Conservation (phyloP, 2,888 invertebrate species). For the Trichopoda pennipes region DNA sequence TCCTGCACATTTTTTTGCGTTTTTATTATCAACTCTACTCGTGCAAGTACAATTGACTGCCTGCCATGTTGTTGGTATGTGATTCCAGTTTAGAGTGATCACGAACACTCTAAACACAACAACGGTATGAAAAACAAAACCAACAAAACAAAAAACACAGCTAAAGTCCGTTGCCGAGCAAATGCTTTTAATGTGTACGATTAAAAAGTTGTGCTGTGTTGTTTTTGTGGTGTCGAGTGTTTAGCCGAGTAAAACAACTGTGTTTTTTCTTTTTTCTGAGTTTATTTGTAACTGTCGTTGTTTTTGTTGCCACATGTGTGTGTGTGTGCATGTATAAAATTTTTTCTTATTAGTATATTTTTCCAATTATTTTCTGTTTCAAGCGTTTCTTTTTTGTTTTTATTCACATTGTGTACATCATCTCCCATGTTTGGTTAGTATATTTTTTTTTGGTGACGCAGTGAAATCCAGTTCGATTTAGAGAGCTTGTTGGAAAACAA, state of each 20-base stretch:
- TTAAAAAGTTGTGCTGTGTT: conserved; percentile 40
- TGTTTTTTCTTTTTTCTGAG: conserved; percentile 50
- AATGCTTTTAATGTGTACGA: conserved; percentile 55
- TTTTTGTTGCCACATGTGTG: conserved; percentile 3
- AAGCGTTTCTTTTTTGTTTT: conserved; percentile 62
- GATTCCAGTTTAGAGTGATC: conserved; percentile 68
- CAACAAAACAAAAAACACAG: conserved; percentile 35
- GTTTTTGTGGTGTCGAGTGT: conserved; percentile 65
- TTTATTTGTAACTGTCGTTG: conserved; percentile 29
- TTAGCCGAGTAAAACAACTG: conserved; percentile 69
- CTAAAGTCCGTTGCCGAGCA: conserved; percentile 69
- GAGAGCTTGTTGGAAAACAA: conserved; percentile 68
- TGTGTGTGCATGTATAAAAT: conserved; percentile 5
- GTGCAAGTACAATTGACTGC: conserved; percentile 58
- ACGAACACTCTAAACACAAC: conserved; percentile 63
- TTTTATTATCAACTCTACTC: conserved; percentile 60
- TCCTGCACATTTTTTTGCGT: conserved; percentile 59
- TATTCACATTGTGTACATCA: conserved; percentile 56
- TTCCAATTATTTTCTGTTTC: conserved; percentile 67
- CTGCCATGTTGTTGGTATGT: conserved; percentile 46
- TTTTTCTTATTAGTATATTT: conserved; percentile 67
- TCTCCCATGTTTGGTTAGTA: conserved; percentile 65
- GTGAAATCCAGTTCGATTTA: conserved; percentile 69
- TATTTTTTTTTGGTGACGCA: conserved; percentile 66
- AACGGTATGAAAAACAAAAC: conserved; percentile 51